These are phyloP conservation scores for Xiphophorus couchianus DNA, from an alignment of 2,113 vertebrate species.

Conservation along the genomic window DNA sequence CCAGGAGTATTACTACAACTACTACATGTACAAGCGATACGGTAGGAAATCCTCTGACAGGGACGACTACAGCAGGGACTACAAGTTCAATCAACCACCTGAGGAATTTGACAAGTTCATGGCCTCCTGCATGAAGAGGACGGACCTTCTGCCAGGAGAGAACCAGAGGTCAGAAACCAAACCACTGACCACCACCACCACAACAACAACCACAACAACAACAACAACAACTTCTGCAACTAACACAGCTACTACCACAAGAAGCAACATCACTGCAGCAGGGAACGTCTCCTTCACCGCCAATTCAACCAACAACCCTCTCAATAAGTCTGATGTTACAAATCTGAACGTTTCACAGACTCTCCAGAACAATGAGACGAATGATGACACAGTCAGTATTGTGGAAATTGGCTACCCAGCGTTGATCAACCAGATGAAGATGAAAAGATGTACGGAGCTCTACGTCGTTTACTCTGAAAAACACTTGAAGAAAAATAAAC, in stretches of 20 bases:
- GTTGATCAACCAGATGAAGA: constrained; percentile 77
- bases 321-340: constrained; percentile 1
- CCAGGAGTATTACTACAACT: constrained; percentile 76
- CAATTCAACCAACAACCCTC: constrained; percentile 1
- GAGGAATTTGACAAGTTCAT: constrained; percentile 58
- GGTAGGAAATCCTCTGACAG: constrained; percentile 56
- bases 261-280: constrained; percentile 7
- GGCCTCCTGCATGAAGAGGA: constrained; percentile 66
- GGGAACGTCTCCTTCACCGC: neutral
- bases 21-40: constrained; percentile 78
- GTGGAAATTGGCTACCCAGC: constrained; percentile 80
- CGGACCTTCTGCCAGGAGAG: constrained; percentile 56
- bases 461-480: constrained; percentile 73
- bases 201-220: neutral
- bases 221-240: neutral
- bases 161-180: constrained; percentile 1
- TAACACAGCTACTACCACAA: neutral
- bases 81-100: constrained; percentile 40
- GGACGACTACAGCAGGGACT: constrained; percentile 69
- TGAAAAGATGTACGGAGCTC: constrained; percentile 70
- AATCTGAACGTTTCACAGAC: constrained; percentile 7
- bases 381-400: constrained; percentile 74
- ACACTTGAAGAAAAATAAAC: constrained; percentile 22
- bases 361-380: neutral
- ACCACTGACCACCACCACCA: constrained; percentile 1